These are phyloP conservation scores for Heteromormyrus szaboi DNA, from an alignment of 2,797 vertebrate species.

Conservation along the genomic window DNA sequence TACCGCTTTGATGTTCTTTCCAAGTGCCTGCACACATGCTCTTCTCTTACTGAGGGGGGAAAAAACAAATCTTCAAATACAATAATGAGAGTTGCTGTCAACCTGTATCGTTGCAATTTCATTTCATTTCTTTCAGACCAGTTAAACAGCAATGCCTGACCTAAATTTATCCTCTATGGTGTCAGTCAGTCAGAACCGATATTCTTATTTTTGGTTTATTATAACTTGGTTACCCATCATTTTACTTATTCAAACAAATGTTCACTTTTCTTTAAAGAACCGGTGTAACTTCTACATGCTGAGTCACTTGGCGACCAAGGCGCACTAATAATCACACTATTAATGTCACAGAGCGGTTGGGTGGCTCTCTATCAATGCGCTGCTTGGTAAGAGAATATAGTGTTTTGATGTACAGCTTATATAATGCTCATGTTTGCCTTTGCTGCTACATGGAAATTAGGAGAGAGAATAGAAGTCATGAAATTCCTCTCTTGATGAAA, in stretches of 20 bases:
- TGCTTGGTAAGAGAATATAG: neutral
- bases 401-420: neutral
- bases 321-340: neutral
- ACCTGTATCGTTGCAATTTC: neutral
- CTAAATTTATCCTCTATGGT: neutral
- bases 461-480: neutral
- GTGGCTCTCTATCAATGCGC: neutral
- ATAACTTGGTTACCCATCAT: neutral
- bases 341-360: neutral
- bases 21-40: neutral
- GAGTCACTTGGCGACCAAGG: neutral
- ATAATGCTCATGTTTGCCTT: neutral
- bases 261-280: neutral
- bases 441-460: neutral
- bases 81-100: neutral
- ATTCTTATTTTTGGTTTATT: neutral
- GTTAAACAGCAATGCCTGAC: neutral
- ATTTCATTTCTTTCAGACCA: neutral
- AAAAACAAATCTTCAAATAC: neutral
- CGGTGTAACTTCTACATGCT: neutral
- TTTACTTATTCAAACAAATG: neutral
- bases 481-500: neutral
- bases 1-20: slow-evolving; percentile 7
- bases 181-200: neutral
- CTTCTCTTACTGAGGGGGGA: neutral